These are phyloP conservation scores for Bothrops jararaca DNA, from an alignment of 2,113 vertebrate species.

Conservation along the genomic window DNA sequence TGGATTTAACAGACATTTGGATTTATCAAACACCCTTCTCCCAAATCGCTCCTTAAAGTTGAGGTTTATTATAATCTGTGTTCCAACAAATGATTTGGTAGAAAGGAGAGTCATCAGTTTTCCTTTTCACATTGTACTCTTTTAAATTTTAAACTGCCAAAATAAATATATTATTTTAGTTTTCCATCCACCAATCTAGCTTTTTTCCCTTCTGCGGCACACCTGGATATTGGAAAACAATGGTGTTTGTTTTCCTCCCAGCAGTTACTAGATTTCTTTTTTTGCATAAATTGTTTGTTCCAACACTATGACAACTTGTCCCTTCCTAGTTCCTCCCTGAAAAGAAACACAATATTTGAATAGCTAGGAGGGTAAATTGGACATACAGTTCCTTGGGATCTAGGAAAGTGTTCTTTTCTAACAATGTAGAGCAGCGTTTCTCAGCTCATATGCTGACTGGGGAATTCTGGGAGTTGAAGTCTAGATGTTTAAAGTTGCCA, in stretches of 20 bases:
- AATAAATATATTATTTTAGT: background rate
- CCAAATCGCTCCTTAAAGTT: background rate
- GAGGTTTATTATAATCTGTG: background rate
- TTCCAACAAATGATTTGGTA: background rate
- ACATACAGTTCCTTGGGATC: background rate
- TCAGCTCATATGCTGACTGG: background rate
- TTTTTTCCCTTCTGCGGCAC: background rate
- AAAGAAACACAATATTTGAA: background rate
- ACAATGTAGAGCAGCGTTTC: background rate
- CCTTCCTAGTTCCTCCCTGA: background rate
- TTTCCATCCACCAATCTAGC: background rate
- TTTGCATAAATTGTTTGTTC: background rate
- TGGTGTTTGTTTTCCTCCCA: background rate
- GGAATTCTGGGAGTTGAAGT: background rate
- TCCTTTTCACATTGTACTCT: background rate
- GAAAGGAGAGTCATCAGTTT: slow-evolving; percentile 13
- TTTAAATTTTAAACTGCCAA: slow-evolving; percentile 18
- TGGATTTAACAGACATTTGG: background rate
- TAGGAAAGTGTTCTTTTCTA: background rate
- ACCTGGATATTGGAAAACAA: background rate
- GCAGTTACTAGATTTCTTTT: background rate
- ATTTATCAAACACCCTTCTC: background rate
- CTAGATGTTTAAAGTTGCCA: background rate
- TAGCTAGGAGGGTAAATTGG: background rate
- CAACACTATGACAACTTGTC: background rate